Evolutionary conservation across 2,797 vertebrate genomes (phyloP), one percentile per base, ranked within the genome.

Genomic region (Megalops cyprinoides): DNA sequence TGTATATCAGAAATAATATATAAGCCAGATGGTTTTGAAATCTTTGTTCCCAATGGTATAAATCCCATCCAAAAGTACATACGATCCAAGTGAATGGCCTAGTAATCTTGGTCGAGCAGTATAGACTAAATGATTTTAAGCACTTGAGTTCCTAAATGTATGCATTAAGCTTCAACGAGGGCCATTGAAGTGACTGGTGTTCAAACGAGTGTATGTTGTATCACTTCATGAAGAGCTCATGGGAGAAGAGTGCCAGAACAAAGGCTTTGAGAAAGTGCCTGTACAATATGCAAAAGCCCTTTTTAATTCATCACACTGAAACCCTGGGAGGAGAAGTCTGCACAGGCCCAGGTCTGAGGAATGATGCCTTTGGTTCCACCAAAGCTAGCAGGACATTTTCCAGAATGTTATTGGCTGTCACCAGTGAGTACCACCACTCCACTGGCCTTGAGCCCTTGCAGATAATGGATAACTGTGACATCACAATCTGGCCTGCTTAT

Each of bases 231-330:
- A 74, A 69, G n/a, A 46, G 46, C 37, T 4, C 46, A 51, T 23
- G 25, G 10, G 5, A 53, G 9, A 74, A 12, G 23, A 4, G 71
- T n/a, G 42, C 23, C 71, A 74, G 49, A 46, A 49, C n/a, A 8
- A 74, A 49, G 42, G 25, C 20, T 65, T 67, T 49, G 25, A 58
- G 60, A 78, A 67, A 3, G 1, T 5, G 34, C 42, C 53, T 12
- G 34, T 31, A 34, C 18, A 37, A 34, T 5, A 39, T 62, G 20
- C 42, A 18, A 56, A 77, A 46, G 56, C 56, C 56, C 20, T 62
- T 15, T 62, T 78, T 46, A 65, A 78, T 78, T 18, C 20, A 44
- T 62, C n/a, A n/a, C n/a, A n/a, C 1, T 62, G 42, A n/a, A 46
- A 25, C 2, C 15, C 74, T 49, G 37, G 31, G 48, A 55, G 34